Evolutionary conservation across 2,113 vertebrate species (phyloP).

Genomic region (Aphyosemion australe): DNA sequence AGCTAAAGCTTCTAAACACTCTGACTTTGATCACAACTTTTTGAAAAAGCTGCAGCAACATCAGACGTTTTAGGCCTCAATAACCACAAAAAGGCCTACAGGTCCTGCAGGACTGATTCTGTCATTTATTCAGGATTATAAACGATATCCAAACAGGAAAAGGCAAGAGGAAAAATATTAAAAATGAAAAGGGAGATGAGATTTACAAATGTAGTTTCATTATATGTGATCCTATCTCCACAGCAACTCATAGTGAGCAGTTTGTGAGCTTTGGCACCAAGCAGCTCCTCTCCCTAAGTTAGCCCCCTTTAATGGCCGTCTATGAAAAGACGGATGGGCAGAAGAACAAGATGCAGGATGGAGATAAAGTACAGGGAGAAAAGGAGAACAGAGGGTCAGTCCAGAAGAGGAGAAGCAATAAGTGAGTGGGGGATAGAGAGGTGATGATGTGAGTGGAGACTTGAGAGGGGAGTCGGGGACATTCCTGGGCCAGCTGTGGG

Average conservation of each 20-base stretch:
- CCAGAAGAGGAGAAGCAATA: conserved; percentile 45
- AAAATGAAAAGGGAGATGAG: conserved; percentile 36
- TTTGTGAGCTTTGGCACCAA: conserved; percentile 74
- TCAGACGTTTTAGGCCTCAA: too few relatives aligned
- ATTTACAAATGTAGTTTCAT: conserved; percentile 68
- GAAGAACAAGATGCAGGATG: conserved; percentile 14
- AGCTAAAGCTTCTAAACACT: too few relatives aligned
- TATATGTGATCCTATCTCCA: conserved; percentile 73
- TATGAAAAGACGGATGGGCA: conserved; percentile 41
- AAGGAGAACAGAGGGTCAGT: conserved; percentile 30
- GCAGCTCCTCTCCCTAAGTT: conserved; percentile 34
- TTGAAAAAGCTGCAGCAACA: too few relatives aligned
- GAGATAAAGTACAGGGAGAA: conserved; percentile 47
- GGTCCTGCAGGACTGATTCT: not conserved
- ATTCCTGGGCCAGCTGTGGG: conserved; percentile 82
- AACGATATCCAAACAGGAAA: conserved; percentile 22
- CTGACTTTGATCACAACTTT: too few relatives aligned
- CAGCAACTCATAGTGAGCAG: conserved; percentile 73
- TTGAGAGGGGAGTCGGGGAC: conserved; percentile 64
- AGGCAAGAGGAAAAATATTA: conserved; percentile 46
- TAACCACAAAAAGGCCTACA: too few relatives aligned
- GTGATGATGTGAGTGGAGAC: conserved; percentile 68
- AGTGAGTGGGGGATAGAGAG: conserved; percentile 46
- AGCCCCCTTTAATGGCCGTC: conserved; percentile 52
- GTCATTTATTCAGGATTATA: not conserved